Conservation (phyloP, 2,113 vertebrate species). For the Gobio gobio region DNA sequence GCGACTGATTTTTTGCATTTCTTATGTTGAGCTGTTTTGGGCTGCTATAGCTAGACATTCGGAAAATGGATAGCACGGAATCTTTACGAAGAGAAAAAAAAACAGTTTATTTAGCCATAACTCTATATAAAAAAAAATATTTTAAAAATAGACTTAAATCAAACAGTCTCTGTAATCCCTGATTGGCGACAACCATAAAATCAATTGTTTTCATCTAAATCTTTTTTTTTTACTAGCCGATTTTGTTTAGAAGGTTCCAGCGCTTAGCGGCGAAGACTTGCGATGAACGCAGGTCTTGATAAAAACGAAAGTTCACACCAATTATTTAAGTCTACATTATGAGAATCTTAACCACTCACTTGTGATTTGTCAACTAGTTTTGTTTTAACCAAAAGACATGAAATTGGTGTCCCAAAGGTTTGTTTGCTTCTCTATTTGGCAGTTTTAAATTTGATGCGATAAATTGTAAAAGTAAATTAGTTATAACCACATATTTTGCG, state of each 20-base stretch:
- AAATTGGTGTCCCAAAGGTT: background rate
- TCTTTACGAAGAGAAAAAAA: background rate
- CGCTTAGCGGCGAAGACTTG: background rate
- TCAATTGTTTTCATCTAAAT: background rate
- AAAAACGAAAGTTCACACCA: background rate
- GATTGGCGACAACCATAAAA: background rate
- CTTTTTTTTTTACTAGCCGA: background rate
- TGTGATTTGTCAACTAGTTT: background rate
- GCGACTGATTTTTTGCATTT: background rate
- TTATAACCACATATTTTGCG: background rate
- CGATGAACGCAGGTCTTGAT: background rate
- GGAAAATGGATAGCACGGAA: background rate
- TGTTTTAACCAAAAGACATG: background rate
- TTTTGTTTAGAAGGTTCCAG: background rate
- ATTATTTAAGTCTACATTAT: background rate
- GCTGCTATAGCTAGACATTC: background rate
- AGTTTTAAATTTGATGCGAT: background rate
- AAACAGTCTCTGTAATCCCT: background rate
- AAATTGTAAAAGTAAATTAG: background rate
- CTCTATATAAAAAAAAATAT: too few species aligned
- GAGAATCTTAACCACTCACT: background rate
- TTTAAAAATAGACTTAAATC: background rate
- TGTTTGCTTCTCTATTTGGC: background rate
- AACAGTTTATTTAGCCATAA: background rate
- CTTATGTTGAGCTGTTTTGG: background rate